phyloP scores from a whole-genome alignment of 2,113 vertebrate species.

The Pangasianodon gigas region DNA sequence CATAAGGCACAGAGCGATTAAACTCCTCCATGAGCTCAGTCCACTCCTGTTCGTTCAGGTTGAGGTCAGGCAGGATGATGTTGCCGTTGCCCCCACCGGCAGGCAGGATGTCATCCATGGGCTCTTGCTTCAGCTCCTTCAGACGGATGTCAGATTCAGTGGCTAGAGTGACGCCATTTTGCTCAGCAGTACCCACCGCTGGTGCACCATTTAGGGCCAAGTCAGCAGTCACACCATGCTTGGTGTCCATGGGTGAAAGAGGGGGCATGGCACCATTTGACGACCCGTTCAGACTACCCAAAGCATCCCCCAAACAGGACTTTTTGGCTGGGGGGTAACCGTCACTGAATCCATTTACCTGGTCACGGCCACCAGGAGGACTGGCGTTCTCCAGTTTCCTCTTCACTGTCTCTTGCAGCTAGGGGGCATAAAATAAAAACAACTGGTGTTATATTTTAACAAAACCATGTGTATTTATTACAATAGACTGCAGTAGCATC shows the following conservation, averaged over 20 bases:
- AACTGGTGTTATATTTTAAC: constrained; percentile 11
- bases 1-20: constrained; percentile 89
- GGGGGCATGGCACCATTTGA: constrained; percentile 79
- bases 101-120: constrained; percentile 84
- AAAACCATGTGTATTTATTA: neutral
- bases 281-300: constrained; percentile 72
- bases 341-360: constrained; percentile 86
- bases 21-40: constrained; percentile 97
- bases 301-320: constrained; percentile 77
- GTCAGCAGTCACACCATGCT: constrained; percentile 70
- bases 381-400: constrained; percentile 85
- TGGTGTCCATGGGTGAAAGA: constrained; percentile 80
- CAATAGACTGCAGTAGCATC: neutral
- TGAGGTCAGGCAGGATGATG: constrained; percentile 92
- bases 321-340: constrained; percentile 87
- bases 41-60: constrained; percentile 98
- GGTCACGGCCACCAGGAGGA: constrained; percentile 85
- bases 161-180: constrained; percentile 70
- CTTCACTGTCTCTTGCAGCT: constrained; percentile 92
- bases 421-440: constrained; percentile 56
- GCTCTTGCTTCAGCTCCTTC: constrained; percentile 96
- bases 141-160: constrained; percentile 77
- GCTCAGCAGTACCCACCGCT: constrained; percentile 66
- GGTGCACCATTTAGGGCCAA: constrained; percentile 76
- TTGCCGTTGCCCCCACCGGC: constrained; percentile 78